phyloP scores from a whole-genome alignment of 1,140 invertebrate species.

The Pogonomyrmex barbatus region DNA sequence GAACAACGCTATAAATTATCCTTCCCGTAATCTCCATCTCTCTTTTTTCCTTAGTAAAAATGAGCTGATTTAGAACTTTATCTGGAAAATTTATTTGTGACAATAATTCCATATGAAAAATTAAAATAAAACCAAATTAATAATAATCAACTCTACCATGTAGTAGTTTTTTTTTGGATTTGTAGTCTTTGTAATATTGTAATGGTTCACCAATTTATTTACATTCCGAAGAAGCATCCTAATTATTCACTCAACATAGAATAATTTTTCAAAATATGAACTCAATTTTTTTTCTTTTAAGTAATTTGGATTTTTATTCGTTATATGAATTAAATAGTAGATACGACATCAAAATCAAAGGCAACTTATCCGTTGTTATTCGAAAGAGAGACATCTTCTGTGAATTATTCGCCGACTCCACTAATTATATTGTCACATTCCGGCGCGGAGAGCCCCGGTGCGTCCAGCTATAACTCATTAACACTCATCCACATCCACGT shows the following conservation, averaged over 20 bases:
- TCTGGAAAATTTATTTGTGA: neutral
- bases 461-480: conserved; percentile 38
- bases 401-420: neutral
- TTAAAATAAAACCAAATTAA: neutral
- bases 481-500: conserved; percentile 28
- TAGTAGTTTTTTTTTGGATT: neutral
- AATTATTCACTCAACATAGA: neutral
- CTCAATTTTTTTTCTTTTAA: neutral
- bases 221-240: neutral
- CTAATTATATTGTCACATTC: conserved; percentile 46
- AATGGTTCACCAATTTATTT: no score
- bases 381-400: neutral
- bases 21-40: conserved; percentile 5
- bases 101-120: neutral
- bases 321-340: neutral
- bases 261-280: neutral
- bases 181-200: neutral
- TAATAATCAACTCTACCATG: neutral
- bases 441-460: neutral
- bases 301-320: neutral
- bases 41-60: conserved; percentile 10
- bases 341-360: conserved; percentile 10
- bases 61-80: conserved; percentile 1
- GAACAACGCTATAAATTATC: conserved; percentile 51
- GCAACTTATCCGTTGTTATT: neutral